A percentile compares a stretch with the other conserved stretches of the same genome.
Conservation (phyloP, 2,113 vertebrate species). For the Spheniscus mendiculus region DNA sequence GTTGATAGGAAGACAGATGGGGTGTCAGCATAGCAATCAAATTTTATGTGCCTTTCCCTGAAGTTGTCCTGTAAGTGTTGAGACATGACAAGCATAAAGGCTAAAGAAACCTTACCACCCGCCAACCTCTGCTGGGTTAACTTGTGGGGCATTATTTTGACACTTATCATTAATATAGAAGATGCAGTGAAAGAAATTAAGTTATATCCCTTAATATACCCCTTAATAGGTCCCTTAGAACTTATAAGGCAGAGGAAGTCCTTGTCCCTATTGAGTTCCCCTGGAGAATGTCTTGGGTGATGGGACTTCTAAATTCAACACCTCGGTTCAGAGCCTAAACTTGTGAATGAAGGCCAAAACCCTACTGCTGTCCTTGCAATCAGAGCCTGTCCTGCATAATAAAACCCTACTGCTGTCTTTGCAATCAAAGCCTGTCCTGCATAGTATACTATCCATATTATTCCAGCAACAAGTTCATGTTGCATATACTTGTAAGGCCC, state of each 20-base stretch:
- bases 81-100: background rate
- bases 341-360: background rate
- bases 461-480: constrained; percentile 4
- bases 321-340: background rate
- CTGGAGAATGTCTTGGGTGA: background rate
- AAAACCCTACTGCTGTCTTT: background rate
- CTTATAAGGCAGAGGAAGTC: background rate
- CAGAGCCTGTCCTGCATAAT: background rate
- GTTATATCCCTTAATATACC: background rate
- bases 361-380: background rate
- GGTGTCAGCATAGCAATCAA: background rate
- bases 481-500: background rate
- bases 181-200: background rate
- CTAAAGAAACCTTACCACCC: background rate
- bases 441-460: background rate
- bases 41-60: background rate
- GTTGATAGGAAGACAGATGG: background rate
- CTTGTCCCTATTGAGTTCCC: background rate
- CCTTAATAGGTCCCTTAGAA: background rate
- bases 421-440: background rate
- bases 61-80: background rate
- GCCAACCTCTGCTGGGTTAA: background rate
- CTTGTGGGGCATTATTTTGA: background rate
- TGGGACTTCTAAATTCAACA: background rate
- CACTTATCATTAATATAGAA: background rate